Conservation (phyloP, 2,888 invertebrate species). For the Synergus itoensis region DNA sequence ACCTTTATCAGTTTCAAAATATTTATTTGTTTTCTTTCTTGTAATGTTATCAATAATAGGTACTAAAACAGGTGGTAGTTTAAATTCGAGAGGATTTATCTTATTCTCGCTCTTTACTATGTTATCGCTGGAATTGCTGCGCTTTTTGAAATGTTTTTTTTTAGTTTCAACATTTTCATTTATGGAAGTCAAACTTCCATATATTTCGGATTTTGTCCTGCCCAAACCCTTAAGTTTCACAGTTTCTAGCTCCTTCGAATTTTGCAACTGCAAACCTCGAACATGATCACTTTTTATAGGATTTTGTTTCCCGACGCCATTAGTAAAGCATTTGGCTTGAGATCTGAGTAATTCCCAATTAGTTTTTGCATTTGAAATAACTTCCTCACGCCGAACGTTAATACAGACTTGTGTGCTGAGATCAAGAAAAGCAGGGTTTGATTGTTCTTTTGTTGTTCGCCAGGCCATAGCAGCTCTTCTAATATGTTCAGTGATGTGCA, state of each 20-base stretch:
- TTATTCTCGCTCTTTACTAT: constrained; percentile 61
- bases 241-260: constrained; percentile 64
- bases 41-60: constrained; percentile 84
- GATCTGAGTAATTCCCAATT: constrained; percentile 91
- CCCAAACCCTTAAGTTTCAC: constrained; percentile 64
- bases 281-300: constrained; percentile 62
- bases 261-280: constrained; percentile 64
- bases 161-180: constrained; percentile 69
- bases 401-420: constrained; percentile 81
- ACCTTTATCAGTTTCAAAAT: constrained; percentile 41
- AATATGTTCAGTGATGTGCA: constrained; percentile 89
- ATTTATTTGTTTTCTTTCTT: constrained; percentile 62
- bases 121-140: constrained; percentile 70
- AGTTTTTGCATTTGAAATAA: constrained; percentile 91
- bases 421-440: constrained; percentile 84
- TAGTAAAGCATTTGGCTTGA: constrained; percentile 82
- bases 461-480: constrained; percentile 89
- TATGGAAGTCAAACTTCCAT: constrained; percentile 71
- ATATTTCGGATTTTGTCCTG: constrained; percentile 67
- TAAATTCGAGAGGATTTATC: constrained; percentile 71
- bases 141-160: constrained; percentile 67
- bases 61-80: constrained; percentile 85
- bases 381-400: constrained; percentile 87
- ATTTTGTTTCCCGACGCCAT: constrained; percentile 59
- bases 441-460: constrained; percentile 88